A percentile compares a stretch with the other conserved stretches of the same genome.
Evolutionary conservation across 2,113 vertebrate genomes (phyloP).

Genomic region (Misgurnus anguillicaudatus): DNA sequence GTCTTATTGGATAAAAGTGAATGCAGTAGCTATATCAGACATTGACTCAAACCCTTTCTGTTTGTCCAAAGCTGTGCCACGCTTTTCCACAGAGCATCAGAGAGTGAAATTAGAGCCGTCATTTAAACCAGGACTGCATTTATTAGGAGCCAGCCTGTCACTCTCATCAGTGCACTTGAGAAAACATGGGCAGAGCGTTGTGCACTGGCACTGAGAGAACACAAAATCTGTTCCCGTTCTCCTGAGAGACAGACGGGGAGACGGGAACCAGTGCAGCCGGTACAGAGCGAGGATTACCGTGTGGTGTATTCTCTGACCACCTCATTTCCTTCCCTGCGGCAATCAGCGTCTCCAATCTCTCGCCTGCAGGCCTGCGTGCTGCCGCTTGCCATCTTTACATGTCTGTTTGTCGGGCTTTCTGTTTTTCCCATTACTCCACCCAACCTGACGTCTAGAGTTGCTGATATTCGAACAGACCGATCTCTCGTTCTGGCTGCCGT

Average conservation of each 20-base stretch:
- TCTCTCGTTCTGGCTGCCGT: slow-evolving; percentile 13
- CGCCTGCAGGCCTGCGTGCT: slow-evolving; percentile 8
- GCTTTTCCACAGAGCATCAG: slow-evolving; percentile 32
- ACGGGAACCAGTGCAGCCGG: slow-evolving; percentile 8
- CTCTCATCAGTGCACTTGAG: slow-evolving; percentile 33
- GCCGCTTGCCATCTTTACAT: slow-evolving; percentile 43
- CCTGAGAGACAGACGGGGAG: slow-evolving; percentile 25
- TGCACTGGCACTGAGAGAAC: slow-evolving; percentile 9
- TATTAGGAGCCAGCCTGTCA: slow-evolving; percentile 47
- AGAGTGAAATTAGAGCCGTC: slow-evolving; percentile 31
- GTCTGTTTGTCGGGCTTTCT: slow-evolving; percentile 26
- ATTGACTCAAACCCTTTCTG: slow-evolving; percentile 40
- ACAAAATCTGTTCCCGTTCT: slow-evolving; percentile 11
- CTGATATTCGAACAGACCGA: slow-evolving; percentile 25
- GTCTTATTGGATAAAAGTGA: no score
- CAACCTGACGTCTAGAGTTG: neutral
- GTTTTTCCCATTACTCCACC: neutral
- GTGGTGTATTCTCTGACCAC: slow-evolving; percentile 18
- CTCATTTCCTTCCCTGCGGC: slow-evolving; percentile 48
- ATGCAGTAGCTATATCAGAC: no score
- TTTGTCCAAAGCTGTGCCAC: slow-evolving; percentile 8
- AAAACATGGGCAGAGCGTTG: slow-evolving; percentile 2
- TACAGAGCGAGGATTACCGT: slow-evolving; percentile 41
- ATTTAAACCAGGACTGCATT: slow-evolving; percentile 40
- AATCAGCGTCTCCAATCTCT: slow-evolving; percentile 51